phyloP scores from a whole-genome alignment of 92 coral and sea anemone species.

The Heliopora coerulea region DNA sequence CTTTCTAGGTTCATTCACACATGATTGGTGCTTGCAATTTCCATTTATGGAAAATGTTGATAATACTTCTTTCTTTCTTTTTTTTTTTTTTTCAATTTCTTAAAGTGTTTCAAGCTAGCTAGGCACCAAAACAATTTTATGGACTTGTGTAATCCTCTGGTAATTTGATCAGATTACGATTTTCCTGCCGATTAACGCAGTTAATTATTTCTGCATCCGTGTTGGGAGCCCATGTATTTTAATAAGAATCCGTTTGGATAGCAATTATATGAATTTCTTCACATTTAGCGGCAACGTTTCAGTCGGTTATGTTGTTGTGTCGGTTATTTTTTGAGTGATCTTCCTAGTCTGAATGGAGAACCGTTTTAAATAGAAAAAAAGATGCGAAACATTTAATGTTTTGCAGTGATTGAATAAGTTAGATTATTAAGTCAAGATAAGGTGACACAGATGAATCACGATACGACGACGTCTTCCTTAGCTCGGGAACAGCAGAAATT shows the following conservation, averaged over 20 bases:
- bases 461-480: neutral
- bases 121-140: slow-evolving; percentile 26
- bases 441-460: neutral
- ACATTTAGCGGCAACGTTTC: slow-evolving; percentile 8
- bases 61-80: too few relatives aligned
- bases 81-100: too few relatives aligned
- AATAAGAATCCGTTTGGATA: slow-evolving; percentile 14
- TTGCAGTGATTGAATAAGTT: too few relatives aligned
- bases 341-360: too few relatives aligned
- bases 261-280: neutral
- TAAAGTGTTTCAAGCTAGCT: slow-evolving; percentile 2
- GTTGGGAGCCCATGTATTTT: slow-evolving; percentile 6
- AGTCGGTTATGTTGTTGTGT: neutral
- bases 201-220: slow-evolving; percentile 27
- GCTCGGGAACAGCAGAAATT: neutral
- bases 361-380: too few relatives aligned
- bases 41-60: too few relatives aligned
- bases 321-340: too few relatives aligned
- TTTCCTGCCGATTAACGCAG: neutral
- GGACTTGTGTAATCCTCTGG: slow-evolving; percentile 21
- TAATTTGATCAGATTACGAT: slow-evolving; percentile 27
- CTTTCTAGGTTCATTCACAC: slow-evolving; percentile 1
- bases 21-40: too few relatives aligned
- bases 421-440: too few relatives aligned
- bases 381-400: too few relatives aligned